phyloP scores from a whole-genome alignment of 2,888 invertebrate genomes.

The Ecliptopera silaceata region DNA sequence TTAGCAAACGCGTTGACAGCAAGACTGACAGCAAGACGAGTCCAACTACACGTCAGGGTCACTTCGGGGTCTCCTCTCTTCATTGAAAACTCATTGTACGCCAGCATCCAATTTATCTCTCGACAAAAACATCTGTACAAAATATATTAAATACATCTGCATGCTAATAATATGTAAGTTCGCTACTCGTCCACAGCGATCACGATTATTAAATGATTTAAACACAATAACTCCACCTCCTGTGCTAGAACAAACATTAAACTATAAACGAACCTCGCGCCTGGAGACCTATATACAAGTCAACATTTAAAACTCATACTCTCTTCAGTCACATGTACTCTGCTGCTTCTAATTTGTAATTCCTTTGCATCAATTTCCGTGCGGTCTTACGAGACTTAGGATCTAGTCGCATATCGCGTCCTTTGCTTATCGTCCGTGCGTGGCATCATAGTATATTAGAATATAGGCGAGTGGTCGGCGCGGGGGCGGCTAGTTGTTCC shows the following conservation, averaged over 20 bases:
- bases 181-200: conserved; percentile 81
- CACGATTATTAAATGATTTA: conserved; percentile 82
- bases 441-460: conserved; percentile 77
- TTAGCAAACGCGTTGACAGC: conserved; percentile 51
- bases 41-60: conserved; percentile 57
- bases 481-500: conserved; percentile 71
- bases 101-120: conserved; percentile 84
- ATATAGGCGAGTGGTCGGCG: conserved; percentile 45
- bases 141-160: conserved; percentile 84
- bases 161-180: conserved; percentile 80
- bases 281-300: conserved; percentile 77
- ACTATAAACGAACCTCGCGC: conserved; percentile 55
- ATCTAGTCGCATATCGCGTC: conserved; percentile 73
- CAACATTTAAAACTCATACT: conserved; percentile 74
- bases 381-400: conserved; percentile 58
- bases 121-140: conserved; percentile 84
- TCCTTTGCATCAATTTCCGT: conserved; percentile 73
- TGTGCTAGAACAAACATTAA: conserved; percentile 81
- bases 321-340: conserved; percentile 61
- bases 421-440: conserved; percentile 82
- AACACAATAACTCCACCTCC: conserved; percentile 80
- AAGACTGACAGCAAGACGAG: conserved; percentile 52
- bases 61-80: conserved; percentile 74
- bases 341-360: conserved; percentile 74
- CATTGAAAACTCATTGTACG: conserved; percentile 81